Evolutionary conservation across 2,113 vertebrate species (phyloP), one percentile per base, ranked within the genome.

Genomic region (Ptilorrhoa leucosticta): DNA sequence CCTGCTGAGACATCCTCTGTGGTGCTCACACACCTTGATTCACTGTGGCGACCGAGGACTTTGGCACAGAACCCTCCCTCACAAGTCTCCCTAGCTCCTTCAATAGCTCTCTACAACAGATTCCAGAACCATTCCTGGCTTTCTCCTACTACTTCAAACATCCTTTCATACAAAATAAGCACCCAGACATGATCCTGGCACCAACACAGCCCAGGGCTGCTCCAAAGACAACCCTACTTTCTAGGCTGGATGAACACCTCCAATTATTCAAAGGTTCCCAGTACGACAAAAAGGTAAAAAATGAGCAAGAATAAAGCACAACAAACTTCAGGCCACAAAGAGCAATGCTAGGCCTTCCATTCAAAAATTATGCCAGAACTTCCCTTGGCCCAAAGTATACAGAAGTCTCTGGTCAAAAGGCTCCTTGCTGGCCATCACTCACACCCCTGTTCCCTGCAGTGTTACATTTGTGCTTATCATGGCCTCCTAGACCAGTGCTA

Each of bases 31-130:
- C 28, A 23, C 57, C 40, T 44, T 4, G 11, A 35, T 22, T 28
- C 26, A 17, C 64, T 58, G 31, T 6, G 20, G 60, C 15, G 10
- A 35, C 4, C 0, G 0, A 63, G 7, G 35, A 63, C 35, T 42
- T 23, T 0, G 0, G 68, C 58, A 87, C 37, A 93, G 61, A 86
- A 80, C 3, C 10, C 18, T 40, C 39, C 13, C 50, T 48, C 14
- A 2, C 61, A 70, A 39, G 18, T 6, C 37, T 84, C 77, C 39
- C 33, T 7, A n/a, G 11, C 22, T 24, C 60, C 70, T 70, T 61
- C 19, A 73, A 51, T 1, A 81, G 33, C 10, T 53, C 15, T 68
- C 27, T 85, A 5, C 13, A 31, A 73, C 16, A 69, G 57, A 61
- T 37, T 64, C 40, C 40, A 73, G 71, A 27, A 73, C 9, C 4